These are phyloP conservation scores for Melangyna quadrimaculata DNA, from an alignment of 2,888 invertebrate genomes.

Conservation along the genomic window DNA sequence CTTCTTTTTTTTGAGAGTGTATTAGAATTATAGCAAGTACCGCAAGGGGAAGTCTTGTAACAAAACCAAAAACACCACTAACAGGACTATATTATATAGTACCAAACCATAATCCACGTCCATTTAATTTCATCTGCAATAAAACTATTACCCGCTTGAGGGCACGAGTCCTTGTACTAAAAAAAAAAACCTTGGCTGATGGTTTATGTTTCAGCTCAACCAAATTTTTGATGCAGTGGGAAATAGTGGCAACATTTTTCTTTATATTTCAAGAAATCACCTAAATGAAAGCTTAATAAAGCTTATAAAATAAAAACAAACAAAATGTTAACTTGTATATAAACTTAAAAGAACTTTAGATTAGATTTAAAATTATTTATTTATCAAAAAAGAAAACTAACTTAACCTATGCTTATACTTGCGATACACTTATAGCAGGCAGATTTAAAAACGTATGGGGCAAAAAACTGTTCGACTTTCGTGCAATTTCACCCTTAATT, in stretches of 20 bases:
- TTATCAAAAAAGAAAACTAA: too few relatives aligned
- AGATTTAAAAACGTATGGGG: too few relatives aligned
- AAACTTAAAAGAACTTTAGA: too few relatives aligned
- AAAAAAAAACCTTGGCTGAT: neutral
- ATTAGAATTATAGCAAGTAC: neutral
- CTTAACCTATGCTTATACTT: too few relatives aligned
- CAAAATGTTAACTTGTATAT: neutral
- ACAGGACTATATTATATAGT: neutral
- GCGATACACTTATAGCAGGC: too few relatives aligned
- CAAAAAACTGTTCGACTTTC: too few relatives aligned
- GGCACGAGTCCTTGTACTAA: conserved; percentile 11
- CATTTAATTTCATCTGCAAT: neutral
- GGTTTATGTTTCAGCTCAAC: neutral
- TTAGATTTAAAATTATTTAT: too few relatives aligned
- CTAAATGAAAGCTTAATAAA: neutral
- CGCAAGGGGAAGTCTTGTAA: neutral
- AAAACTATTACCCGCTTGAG: neutral
- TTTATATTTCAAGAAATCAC: neutral
- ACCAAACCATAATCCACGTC: neutral
- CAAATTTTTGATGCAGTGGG: neutral
- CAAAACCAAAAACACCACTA: neutral
- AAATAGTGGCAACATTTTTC: neutral
- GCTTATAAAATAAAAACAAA: neutral
- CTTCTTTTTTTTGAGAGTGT: neutral
- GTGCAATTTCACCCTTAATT: too few relatives aligned